Evolutionary conservation across 64 coral and sea anemone species (phyloP), one percentile per base, ranked within the genome.

Genomic region (Montipora foliosa): DNA sequence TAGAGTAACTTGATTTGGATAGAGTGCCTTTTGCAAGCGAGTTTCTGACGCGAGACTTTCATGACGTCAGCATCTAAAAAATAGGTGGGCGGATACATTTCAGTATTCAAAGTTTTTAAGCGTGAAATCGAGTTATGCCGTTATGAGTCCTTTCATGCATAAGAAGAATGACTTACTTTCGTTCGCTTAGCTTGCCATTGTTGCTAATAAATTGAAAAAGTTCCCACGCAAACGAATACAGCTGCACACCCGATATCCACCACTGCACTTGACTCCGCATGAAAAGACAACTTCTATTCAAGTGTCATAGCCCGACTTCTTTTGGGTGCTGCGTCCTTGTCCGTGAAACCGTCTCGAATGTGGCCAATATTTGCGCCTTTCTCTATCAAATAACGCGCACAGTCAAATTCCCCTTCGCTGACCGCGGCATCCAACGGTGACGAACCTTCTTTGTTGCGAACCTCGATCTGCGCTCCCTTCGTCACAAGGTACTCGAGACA

Each of bases 401-500:
- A 98, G 58, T 98, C 96, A 80, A 94, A 98, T 14, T 98, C 96
- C 1, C 96, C 96, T 64, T 98, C 96, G 13, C 58, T 62, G 4
- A 98, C 96, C 1, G 96, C 96, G 3, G 70, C 84, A 19, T 95
- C 96, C 13, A 98, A 75, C 12, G 96, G 92, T 2, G 96, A 95
- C 2, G 83, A 68, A 4, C 93, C 96, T 6, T 98, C 90, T 48
- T 75, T 78, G 78, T 94, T 84, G n/a, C 57, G 82, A 1, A 98
- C 93, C 9, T 98, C 87, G 5, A 98, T 53, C 8, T 74, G 47
- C 2, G 96, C 96, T 0, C 96, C 96, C 74, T 95, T 91, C 17
- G 91, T 74, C 2, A 98, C 88, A 0, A 98, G 76, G 45, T 95
- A 88, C 78, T 88, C 72, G 25, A 98, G 77, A 83, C 96, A 95